Evolutionary conservation across 2,797 vertebrate genomes (phyloP), one percentile per base, ranked within the genome.

Genomic region (Rhinophrynus dorsalis): DNA sequence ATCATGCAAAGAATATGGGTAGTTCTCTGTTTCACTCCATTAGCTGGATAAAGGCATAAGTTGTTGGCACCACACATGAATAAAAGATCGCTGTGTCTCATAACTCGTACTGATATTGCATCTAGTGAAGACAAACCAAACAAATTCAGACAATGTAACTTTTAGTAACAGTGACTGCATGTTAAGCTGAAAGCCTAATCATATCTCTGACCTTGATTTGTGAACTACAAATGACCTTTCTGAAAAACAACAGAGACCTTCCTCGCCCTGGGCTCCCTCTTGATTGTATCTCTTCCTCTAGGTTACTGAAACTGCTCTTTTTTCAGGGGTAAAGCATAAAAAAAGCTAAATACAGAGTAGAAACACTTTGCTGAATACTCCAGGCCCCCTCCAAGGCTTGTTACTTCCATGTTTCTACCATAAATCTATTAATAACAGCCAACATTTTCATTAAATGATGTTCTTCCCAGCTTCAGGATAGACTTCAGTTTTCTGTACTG

Each of bases 311-410:
- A 83, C 76, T 80, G 72, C 74, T 83, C 77, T 81, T 84, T n/a
- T 86, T 83, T 74, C 59, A 81, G 76, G 73, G 84, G 77, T 61
- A 77, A 75, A 4, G n/a, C n/a, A 75, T 64, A 40, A 33, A 9
- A 9, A 27, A 17, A 76, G 24, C 69, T 60, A 72, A 63, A 67
- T 76, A 74, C 74, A 47, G 78, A 78, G 76, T 77, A 81, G 78
- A 85, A 87, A 86, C 83, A 87, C 82, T 86, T 84, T 85, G 77
- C 81, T 76, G 75, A 79, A 84, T 79, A 85, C 75, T 81, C 77
- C 74, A 76, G 81, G 80, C 74, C 74, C 67, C 75, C 70, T 68
- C 59, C 67, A 58, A 81, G 79, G 78, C 80, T 77, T 65, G 76
- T 71, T 78, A 68, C 75, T 66, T 75, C 76, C 74, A 79, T 79